These are phyloP conservation scores for Dasysyrphus albostriatus DNA, from an alignment of 2,888 invertebrate genomes.

Conservation along the genomic window DNA sequence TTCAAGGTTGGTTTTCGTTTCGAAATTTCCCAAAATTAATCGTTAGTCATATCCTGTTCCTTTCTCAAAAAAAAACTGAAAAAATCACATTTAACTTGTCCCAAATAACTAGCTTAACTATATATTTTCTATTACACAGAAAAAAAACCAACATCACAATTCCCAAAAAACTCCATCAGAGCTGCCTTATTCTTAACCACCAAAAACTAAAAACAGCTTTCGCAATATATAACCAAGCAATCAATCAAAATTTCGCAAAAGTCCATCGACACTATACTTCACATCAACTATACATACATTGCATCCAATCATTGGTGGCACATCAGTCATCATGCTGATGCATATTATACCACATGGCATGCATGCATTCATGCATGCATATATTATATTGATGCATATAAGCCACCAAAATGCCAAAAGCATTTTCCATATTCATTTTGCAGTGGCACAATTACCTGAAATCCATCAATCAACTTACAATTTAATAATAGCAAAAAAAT, in stretches of 20 bases:
- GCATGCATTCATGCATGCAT: conserved; percentile 8
- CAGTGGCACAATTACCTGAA: conserved; percentile 75
- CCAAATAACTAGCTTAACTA: background rate
- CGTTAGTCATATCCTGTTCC: background rate
- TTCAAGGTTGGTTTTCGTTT: too few species aligned
- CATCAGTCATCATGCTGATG: conserved; percentile 53
- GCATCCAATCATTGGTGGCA: conserved; percentile 48
- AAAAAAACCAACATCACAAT: background rate
- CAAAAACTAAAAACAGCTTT: conserved; percentile 15
- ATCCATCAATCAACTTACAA: conserved; percentile 73
- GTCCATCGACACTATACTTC: conserved; percentile 67
- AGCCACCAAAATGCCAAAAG: conserved; percentile 64
- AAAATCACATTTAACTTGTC: background rate
- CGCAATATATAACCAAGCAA: conserved; percentile 46
- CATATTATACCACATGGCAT: conserved; percentile 31
- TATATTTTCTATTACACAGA: background rate
- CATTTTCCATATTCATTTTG: conserved; percentile 73
- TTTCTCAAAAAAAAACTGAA: background rate
- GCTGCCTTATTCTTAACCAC: conserved; percentile 36
- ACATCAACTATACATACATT: conserved; percentile 15
- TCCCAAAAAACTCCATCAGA: conserved; percentile 32
- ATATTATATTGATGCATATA: background rate
- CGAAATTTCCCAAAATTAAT: too few species aligned
- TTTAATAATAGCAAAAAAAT: conserved; percentile 62
- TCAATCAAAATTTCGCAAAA: conserved; percentile 73